Evolutionary conservation across 2,888 invertebrate species (phyloP), one percentile per base, ranked within the genome.

Genomic region (Protophormia terraenovae): DNA sequence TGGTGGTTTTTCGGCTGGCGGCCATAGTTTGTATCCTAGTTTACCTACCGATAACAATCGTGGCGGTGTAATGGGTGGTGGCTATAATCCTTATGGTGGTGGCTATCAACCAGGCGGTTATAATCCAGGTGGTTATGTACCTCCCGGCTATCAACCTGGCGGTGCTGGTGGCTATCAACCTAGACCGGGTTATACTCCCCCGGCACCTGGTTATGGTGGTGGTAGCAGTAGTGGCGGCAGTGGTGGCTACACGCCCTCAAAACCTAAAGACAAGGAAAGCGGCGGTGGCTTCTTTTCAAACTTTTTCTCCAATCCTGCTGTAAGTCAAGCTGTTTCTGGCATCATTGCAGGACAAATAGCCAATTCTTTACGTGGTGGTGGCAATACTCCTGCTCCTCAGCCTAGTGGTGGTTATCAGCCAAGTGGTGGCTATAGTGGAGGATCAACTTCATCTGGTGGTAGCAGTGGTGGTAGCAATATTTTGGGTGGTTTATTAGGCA

Each of bases 271-370:
- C 10, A 92, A 92, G 72, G 89, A 91, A 71, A 88, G 90, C 75
- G 89, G 90, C 50, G 90, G 88, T 64, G 88, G 92, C 69, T 91
- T 92, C 88, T 91, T 92, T 87, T 92, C 92, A 29, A 91, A 89
- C 67, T 91, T 92, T 87, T 89, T 92, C 60, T 91, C 91, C 24
- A 92, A 90, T 87, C 92, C 93, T 82, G 89, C 90, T 78, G 91
- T 93, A 64, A 90, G 89, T 89, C 91, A 92, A 87, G 93, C 92
- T 27, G 91, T 92, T 41, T 89, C 90, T 80, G 93, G 92, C 81
- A 89, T 93, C 66, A 91, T 92, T 89, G 91, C 92, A 62, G 92
- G 91, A 55, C 92, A 92, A 89, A 90, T 92, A 62, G 89, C 91
- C 50, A 92, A 92, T 82, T 88, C 90, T 38, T 87, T 93, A 24